phyloP scores from a whole-genome alignment of 1,140 invertebrate species.

The Globodera rostochiensis region DNA sequence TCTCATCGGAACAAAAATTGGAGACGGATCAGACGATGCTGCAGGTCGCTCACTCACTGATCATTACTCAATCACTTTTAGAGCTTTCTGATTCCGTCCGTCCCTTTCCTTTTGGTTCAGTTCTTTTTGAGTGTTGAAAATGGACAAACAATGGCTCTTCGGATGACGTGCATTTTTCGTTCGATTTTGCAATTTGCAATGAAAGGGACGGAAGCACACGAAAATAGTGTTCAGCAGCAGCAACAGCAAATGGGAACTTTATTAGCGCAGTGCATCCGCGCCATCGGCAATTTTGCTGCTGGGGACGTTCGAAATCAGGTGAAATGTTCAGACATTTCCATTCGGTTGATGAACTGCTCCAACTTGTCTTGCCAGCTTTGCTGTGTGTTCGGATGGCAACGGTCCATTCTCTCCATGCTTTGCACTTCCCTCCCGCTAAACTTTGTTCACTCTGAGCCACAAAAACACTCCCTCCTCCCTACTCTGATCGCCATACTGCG shows the following conservation, averaged over 20 bases:
- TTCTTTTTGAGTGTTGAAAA: neutral
- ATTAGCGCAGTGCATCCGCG: neutral
- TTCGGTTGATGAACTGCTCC: neutral
- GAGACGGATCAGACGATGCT: neutral
- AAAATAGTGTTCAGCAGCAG: neutral
- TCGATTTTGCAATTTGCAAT: neutral
- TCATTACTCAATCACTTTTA: too few relatives aligned
- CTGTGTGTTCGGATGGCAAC: conserved; percentile 31
- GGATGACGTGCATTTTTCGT: neutral
- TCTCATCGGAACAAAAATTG: neutral
- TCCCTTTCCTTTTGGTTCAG: neutral
- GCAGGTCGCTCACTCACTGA: neutral
- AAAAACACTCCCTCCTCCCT: conserved; percentile 11
- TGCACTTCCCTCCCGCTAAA: conserved; percentile 30
- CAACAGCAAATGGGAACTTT: neutral
- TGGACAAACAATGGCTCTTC: neutral
- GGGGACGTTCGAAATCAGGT: neutral
- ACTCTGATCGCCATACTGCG: conserved; percentile 19
- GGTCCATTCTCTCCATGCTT: conserved; percentile 14
- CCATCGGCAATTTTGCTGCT: neutral
- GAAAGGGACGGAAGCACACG: neutral
- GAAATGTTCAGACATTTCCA: neutral
- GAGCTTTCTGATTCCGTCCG: neutral
- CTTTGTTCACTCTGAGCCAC: conserved; percentile 14
- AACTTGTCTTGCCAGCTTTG: conserved; percentile 4